These are phyloP conservation scores for Odiellus spinosus DNA, from an alignment of 2,888 invertebrate genomes.

Conservation along the genomic window DNA sequence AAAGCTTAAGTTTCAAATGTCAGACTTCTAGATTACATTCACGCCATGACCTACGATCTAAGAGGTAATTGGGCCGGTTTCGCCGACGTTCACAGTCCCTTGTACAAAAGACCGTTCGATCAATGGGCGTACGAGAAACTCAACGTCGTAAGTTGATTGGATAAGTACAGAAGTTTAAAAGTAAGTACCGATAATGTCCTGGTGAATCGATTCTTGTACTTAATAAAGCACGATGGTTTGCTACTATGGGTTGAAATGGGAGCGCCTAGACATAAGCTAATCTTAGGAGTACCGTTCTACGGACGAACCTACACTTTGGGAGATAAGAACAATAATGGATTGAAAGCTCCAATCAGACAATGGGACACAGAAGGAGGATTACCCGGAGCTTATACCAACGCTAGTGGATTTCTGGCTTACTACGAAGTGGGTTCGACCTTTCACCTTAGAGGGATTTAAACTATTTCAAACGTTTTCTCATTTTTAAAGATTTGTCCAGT, in stretches of 20 bases:
- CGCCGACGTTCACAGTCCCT: constrained; percentile 28
- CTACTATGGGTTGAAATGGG: constrained; percentile 18
- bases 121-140: constrained; percentile 14
- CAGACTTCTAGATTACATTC: constrained; percentile 15
- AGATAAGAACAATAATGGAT: constrained; percentile 8
- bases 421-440: constrained; percentile 17
- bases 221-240: constrained; percentile 16
- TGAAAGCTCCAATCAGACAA: constrained; percentile 15
- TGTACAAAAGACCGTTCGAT: constrained; percentile 19
- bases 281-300: constrained; percentile 24
- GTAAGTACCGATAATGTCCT: too few relatives aligned
- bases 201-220: too few relatives aligned
- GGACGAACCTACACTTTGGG: constrained; percentile 23
- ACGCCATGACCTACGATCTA: constrained; percentile 23
- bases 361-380: constrained; percentile 10
- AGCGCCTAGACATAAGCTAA: constrained; percentile 20
- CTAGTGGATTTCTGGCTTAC: constrained; percentile 20
- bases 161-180: too few relatives aligned
- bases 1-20: too few relatives aligned
- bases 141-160: constrained; percentile 14
- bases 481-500: constrained; percentile 9
- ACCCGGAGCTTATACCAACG: constrained; percentile 19
- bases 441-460: too few relatives aligned
- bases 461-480: too few relatives aligned
- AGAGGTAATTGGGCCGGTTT: constrained; percentile 27